These are phyloP conservation scores for Nymphalis polychloros DNA, from an alignment of 2,888 invertebrate species.

Conservation along the genomic window DNA sequence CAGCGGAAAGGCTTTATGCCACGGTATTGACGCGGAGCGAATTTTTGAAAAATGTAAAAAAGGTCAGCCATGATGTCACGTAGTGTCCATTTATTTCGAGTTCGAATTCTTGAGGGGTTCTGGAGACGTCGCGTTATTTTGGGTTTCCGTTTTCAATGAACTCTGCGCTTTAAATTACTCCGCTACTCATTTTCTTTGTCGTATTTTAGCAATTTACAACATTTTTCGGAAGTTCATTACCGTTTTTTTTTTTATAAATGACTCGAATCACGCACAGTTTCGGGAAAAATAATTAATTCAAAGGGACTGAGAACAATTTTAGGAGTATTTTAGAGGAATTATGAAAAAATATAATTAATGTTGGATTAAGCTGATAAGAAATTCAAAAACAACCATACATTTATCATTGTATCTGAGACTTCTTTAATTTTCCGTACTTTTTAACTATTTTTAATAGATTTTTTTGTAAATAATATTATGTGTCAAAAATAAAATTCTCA, in stretches of 20 bases:
- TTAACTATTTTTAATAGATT: too few relatives aligned
- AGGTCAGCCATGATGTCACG: constrained; percentile 73
- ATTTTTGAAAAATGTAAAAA: constrained; percentile 81
- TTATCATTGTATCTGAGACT: too few relatives aligned
- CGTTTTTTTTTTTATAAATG: not conserved
- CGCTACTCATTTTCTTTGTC: constrained; percentile 46
- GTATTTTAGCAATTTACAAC: constrained; percentile 5
- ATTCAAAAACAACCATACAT: too few relatives aligned
- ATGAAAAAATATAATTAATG: too few relatives aligned
- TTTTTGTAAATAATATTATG: too few relatives aligned
- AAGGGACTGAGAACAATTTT: not conserved
- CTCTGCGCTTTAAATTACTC: constrained; percentile 55
- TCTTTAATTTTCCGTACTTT: too few relatives aligned
- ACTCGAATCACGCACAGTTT: not conserved
- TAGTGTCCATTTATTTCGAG: constrained; percentile 72
- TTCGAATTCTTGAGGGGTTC: constrained; percentile 60
- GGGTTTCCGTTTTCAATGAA: constrained; percentile 43
- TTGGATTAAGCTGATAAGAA: too few relatives aligned
- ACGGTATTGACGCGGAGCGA: constrained; percentile 69
- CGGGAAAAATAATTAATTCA: constrained; percentile 1
- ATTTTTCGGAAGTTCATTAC: constrained; percentile 1
- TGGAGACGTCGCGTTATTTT: constrained; percentile 38
- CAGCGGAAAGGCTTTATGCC: constrained; percentile 58
- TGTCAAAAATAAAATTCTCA: too few relatives aligned
- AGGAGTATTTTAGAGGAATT: not conserved